A percentile compares a stretch with the other conserved stretches of the same genome.
Conservation (phyloP, 2,113 vertebrate species). For the Chionomys nivalis region DNA sequence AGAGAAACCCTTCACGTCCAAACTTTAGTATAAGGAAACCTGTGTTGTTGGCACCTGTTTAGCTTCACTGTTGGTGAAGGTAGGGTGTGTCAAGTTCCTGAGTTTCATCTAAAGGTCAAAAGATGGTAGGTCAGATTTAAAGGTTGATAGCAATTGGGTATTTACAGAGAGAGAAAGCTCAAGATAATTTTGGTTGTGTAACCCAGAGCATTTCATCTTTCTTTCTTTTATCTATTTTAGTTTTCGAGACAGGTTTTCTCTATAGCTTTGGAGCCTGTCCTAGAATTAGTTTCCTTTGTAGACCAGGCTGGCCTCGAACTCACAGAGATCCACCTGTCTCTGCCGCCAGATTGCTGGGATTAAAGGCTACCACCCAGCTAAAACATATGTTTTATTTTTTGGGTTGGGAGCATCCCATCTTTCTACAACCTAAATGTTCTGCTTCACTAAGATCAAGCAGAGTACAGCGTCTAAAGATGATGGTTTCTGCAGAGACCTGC, state of each 20-base stretch:
- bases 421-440: background rate
- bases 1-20: background rate
- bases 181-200: background rate
- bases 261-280: no score
- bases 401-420: no score
- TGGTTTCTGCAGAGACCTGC: background rate
- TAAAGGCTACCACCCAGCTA: no score
- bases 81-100: background rate
- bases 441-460: background rate
- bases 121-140: background rate
- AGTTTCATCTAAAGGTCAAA: background rate
- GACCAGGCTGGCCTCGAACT: no score
- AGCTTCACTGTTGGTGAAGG: background rate
- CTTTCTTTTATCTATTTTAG: no score
- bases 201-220: background rate
- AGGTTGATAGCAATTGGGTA: background rate
- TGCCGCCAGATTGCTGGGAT: no score
- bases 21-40: background rate
- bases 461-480: background rate
- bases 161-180: background rate
- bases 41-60: background rate
- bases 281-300: no score
- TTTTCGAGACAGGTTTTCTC: no score
- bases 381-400: no score
- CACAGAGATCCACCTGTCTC: no score